Percentiles rank a stretch among this genome's conserved stretches.
Evolutionary conservation across 2,888 invertebrate genomes (phyloP).

Genomic region (Coronaproctus castanopsis): DNA sequence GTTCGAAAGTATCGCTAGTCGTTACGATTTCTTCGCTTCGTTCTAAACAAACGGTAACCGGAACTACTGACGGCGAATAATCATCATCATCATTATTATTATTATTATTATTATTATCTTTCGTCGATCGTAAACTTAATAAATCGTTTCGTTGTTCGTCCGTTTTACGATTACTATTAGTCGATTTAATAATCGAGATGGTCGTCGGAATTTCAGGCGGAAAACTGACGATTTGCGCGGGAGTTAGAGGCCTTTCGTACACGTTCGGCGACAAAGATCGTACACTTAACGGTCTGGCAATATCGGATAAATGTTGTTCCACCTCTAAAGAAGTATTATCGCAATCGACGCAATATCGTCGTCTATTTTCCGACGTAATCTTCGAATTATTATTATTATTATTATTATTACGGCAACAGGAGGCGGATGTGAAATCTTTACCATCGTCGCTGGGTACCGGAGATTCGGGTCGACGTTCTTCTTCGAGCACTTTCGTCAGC

Average conservation of each 20-base stretch:
- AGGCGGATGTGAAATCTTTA: conserved; percentile 10
- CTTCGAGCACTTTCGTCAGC: not conserved
- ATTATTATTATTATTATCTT: not conserved
- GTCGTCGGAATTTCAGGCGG: conserved; percentile 19
- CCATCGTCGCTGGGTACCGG: conserved; percentile 14
- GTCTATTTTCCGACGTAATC: not conserved
- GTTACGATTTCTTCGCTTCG: not conserved
- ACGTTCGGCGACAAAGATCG: conserved; percentile 19
- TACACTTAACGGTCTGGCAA: conserved; percentile 16
- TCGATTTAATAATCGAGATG: not conserved
- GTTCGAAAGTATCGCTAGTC: not conserved
- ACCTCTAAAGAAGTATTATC: not conserved
- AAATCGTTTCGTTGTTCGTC: not conserved
- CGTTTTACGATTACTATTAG: not conserved
- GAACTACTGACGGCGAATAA: not conserved
- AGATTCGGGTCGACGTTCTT: conserved; percentile 10
- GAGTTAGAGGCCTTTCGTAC: conserved; percentile 18
- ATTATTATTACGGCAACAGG: too few species aligned
- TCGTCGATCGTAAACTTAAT: not conserved
- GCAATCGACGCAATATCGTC: not conserved
- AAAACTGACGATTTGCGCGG: conserved; percentile 19
- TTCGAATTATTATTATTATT: too few species aligned
- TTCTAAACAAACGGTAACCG: not conserved
- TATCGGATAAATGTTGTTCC: not conserved
- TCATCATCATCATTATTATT: not conserved